These are phyloP conservation scores for Chaenocephalus aceratus DNA, from an alignment of 2,113 vertebrate genomes.

Conservation along the genomic window DNA sequence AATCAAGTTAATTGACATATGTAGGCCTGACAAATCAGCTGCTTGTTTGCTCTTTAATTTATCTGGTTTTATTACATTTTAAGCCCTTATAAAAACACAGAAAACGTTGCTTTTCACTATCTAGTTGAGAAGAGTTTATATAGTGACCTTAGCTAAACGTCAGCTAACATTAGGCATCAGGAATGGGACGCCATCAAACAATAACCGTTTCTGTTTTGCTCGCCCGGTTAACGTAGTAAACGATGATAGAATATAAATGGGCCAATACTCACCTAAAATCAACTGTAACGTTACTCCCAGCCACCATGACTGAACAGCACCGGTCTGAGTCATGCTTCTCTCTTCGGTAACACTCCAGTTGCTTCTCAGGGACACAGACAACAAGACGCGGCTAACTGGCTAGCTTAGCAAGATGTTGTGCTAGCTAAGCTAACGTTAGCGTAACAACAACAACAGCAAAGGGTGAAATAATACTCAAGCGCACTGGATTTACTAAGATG, in stretches of 20 bases:
- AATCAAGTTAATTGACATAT: not conserved
- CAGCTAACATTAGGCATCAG: too few species aligned
- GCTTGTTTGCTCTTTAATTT: not conserved
- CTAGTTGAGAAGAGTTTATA: not conserved
- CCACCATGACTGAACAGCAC: slow-evolving; percentile 47
- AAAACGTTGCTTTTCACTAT: not conserved
- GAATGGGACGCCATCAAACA: too few species aligned
- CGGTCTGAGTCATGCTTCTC: slow-evolving; percentile 68
- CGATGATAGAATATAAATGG: not conserved
- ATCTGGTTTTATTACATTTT: not conserved
- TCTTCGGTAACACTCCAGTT: not conserved
- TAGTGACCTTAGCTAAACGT: slow-evolving; percentile 25
- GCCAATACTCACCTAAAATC: slow-evolving; percentile 72
- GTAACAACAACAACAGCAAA: slow-evolving; percentile 1
- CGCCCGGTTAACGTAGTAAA: not conserved
- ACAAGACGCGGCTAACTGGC: slow-evolving; percentile 15
- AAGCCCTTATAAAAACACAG: not conserved
- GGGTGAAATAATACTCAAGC: not conserved
- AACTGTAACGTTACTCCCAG: slow-evolving; percentile 51
- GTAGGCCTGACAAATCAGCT: not conserved
- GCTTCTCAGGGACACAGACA: slow-evolving; percentile 3
- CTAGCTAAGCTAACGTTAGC: slow-evolving; percentile 55
- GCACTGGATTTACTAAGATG: not conserved
- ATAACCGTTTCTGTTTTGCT: not conserved
- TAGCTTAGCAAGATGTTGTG: slow-evolving; percentile 13